Evolutionary conservation across 2,797 vertebrate species (phyloP), one percentile per base, ranked within the genome.

Genomic region (Spondyliosoma cantharus): DNA sequence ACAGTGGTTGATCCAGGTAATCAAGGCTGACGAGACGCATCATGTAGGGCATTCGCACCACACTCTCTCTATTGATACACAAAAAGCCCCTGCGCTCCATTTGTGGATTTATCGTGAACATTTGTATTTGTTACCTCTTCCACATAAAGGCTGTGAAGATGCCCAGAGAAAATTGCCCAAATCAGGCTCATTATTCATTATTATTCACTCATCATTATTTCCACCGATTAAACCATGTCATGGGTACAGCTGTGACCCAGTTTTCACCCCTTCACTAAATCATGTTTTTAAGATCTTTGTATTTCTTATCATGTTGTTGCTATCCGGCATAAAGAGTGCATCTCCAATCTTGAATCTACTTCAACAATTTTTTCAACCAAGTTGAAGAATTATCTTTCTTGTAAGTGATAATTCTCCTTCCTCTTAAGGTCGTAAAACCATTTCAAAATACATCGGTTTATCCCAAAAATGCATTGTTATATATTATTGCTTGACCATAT

Each of bases 21-120:
- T 74, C 67, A 74, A 68, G 2, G 43, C 58, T 74, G 58, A 68
- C 27, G 56, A 68, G 58, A 80, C 2, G 3, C 50, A 74, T 80
- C 57, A 80, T 80, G 74, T 57, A 57, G 50, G 50, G 50, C 45
- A 62, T 69, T 45, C 27, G 70, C 49, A 57, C n/a, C 24, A 67
- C 74, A 64, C 25, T 72, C 24, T 59, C 53, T 71, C 25, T 65
- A 62, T 27, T 75, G 62, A 69, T 65, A 54, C 48, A 16, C 15
- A 45, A 50, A 71, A 58, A 60, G 49, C 74, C 66, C 61, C 65
- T 20, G 42, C 43, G 32, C 80, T 76, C 56, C 2, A 67, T 73
- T 56, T 60, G 77, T 61, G 62, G 56, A 61, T 60, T 61, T 67
- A 66, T 60, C 49, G 49, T 56, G 63, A 74, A 53, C 49, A 56